A percentile compares a stretch with the other conserved stretches of the same genome.
Conservation (phyloP, 2,888 invertebrate species). For the Endomychus coccineus region DNA sequence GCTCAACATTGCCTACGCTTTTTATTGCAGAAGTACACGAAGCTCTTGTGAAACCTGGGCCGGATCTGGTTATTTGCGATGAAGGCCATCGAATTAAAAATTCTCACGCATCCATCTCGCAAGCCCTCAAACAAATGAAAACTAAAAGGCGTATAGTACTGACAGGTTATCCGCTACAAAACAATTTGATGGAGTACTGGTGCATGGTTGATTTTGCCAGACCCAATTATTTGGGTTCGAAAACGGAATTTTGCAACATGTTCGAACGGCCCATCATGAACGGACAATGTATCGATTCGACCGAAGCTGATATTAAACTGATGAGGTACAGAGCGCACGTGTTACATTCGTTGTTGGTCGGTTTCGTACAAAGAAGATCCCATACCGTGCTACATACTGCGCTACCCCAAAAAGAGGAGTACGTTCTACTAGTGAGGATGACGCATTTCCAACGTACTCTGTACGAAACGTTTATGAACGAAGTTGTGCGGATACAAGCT, state of each 20-base stretch:
- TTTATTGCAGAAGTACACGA: constrained; percentile 65
- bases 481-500: constrained; percentile 75
- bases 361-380: constrained; percentile 90
- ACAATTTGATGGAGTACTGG: constrained; percentile 95
- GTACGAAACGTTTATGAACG: constrained; percentile 91
- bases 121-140: constrained; percentile 88
- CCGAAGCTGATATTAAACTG: constrained; percentile 83
- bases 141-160: constrained; percentile 91
- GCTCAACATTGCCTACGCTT: too few relatives aligned
- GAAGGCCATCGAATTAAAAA: constrained; percentile 98
- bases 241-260: constrained; percentile 97
- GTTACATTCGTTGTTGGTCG: constrained; percentile 84
- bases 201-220: constrained; percentile 99
- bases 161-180: constrained; percentile 97
- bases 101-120: constrained; percentile 92
- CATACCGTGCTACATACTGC: constrained; percentile 89
- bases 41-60: constrained; percentile 83
- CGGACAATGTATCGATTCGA: constrained; percentile 96
- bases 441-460: constrained; percentile 83
- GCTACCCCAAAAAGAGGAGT: constrained; percentile 90
- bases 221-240: constrained; percentile 93
- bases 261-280: constrained; percentile 98
- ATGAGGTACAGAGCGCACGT: constrained; percentile 91
- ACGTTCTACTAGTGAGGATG: constrained; percentile 82
- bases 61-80: constrained; percentile 91